Evolutionary conservation across 2,113 vertebrate genomes (phyloP).

Genomic region (Daboia siamensis): DNA sequence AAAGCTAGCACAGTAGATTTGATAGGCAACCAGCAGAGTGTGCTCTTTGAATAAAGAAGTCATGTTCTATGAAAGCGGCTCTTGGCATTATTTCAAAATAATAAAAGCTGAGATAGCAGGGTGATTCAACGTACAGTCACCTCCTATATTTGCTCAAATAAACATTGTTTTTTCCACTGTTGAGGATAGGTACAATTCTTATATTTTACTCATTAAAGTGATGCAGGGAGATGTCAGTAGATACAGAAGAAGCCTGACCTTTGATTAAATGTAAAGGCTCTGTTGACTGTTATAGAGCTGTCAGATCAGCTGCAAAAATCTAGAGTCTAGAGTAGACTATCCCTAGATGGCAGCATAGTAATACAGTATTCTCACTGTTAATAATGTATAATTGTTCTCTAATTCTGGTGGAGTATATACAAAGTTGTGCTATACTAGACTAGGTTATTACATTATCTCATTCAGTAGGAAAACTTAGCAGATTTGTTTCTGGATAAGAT

Average conservation of each 20-base stretch:
- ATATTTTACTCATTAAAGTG: neutral
- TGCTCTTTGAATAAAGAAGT: neutral
- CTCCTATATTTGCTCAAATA: neutral
- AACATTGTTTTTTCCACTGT: neutral
- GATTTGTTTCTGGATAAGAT: neutral
- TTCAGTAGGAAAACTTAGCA: neutral
- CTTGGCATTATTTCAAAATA: neutral
- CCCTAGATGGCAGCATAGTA: neutral
- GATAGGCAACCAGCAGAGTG: slow-evolving; percentile 5
- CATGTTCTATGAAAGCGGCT: neutral
- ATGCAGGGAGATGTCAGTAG: neutral
- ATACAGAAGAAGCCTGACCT: neutral
- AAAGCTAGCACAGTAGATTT: neutral
- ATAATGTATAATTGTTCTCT: neutral
- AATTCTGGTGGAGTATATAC: neutral
- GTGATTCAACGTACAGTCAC: neutral
- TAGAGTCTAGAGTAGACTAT: neutral
- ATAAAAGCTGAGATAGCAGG: neutral
- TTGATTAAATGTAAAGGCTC: neutral
- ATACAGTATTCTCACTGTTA: neutral
- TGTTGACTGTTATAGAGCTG: neutral
- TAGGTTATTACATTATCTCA: neutral
- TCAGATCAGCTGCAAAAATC: neutral
- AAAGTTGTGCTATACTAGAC: neutral
- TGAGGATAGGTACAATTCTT: neutral